A percentile compares a stretch with the other conserved stretches of the same genome.
Evolutionary conservation across 1,140 invertebrate species (phyloP).

Genomic region (Hermetia illucens): DNA sequence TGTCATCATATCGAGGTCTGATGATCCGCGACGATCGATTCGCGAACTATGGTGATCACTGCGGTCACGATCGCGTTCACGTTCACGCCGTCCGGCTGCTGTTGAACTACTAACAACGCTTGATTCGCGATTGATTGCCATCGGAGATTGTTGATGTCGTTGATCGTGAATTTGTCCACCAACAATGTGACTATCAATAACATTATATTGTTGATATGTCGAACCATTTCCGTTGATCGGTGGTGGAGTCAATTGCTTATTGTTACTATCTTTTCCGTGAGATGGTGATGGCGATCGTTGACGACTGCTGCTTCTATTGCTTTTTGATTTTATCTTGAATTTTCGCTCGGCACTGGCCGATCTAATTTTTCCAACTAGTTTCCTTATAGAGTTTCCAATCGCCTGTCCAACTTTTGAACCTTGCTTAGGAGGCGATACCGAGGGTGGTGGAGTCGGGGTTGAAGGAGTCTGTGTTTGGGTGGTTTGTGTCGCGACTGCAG

Average conservation of each 20-base stretch:
- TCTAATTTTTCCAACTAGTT: slow-evolving; percentile 60
- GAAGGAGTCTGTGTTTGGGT: slow-evolving; percentile 12
- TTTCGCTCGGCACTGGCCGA: slow-evolving; percentile 59
- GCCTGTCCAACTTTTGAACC: slow-evolving; percentile 34
- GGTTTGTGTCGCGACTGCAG: slow-evolving; percentile 11
- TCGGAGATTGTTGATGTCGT: neutral
- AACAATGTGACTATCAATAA: slow-evolving; percentile 39
- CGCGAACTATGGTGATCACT: neutral
- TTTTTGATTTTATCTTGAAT: slow-evolving; percentile 37
- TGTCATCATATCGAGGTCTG: slow-evolving; percentile 19
- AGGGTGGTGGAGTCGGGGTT: slow-evolving; percentile 11
- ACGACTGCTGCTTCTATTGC: slow-evolving; percentile 22
- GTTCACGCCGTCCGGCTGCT: neutral
- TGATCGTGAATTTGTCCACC: slow-evolving; percentile 19
- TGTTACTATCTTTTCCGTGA: slow-evolving; percentile 14
- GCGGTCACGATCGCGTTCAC: neutral
- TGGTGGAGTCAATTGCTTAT: slow-evolving; percentile 33
- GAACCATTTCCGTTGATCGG: slow-evolving; percentile 31
- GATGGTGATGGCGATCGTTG: slow-evolving; percentile 36
- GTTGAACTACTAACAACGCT: slow-evolving; percentile 4
- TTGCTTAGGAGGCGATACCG: slow-evolving; percentile 19
- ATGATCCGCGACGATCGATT: slow-evolving; percentile 6
- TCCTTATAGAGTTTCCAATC: slow-evolving; percentile 56
- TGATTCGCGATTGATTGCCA: slow-evolving; percentile 5
- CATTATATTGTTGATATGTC: slow-evolving; percentile 45